Evolutionary conservation across 1,140 invertebrate genomes (phyloP), one percentile per base, ranked within the genome.

Genomic region (Caenorhabditis remanei): DNA sequence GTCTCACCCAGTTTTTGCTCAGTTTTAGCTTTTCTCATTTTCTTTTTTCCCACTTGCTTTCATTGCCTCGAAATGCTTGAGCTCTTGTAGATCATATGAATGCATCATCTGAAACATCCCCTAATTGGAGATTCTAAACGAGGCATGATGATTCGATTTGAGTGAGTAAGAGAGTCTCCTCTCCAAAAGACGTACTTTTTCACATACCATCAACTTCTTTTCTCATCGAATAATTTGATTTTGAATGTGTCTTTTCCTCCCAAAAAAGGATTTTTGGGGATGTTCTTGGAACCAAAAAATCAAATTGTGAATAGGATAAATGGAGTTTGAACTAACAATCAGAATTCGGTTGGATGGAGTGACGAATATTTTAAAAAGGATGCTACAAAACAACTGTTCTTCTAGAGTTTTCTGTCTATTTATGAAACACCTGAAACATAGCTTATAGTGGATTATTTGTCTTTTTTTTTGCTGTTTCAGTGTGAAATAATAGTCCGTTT

Each of bases 211-310:
- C 61, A 63, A 32, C 61, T 6, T 63, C 61, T 24, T 63, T 63
- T 63, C 32, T 63, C 6, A 14, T 63, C 21, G 61, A 63, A 63
- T 63, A 63, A 63, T 63, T 63, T 2, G 21, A 63, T 63, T 63
- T 63, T 32, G 61, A 53, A 53, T 53, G 21, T 21, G 21, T 8
- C 32, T 13, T 63, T 63, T 58, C n/a, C 21, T 58, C 56, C 56
- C 16, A 58, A n/a, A 58, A 58, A n/a, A 58, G 2, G 3, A 11
- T 32, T 40, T 63, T 21, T 63, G 21, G n/a, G 24, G 61, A 58
- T 58, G 56, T 58, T 58, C 19, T 58, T 21, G 5, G 61, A 32
- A 63, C 61, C 61, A 32, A 63, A 63, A 63, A 63, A 63, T 63
- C 61, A 63, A 63, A 32, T 63, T 63, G 11, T 58, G 61, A 63